Evolutionary conservation across 2,888 invertebrate species (phyloP), one percentile per base, ranked within the genome.

Genomic region (Caenorhabditis japonica): DNA sequence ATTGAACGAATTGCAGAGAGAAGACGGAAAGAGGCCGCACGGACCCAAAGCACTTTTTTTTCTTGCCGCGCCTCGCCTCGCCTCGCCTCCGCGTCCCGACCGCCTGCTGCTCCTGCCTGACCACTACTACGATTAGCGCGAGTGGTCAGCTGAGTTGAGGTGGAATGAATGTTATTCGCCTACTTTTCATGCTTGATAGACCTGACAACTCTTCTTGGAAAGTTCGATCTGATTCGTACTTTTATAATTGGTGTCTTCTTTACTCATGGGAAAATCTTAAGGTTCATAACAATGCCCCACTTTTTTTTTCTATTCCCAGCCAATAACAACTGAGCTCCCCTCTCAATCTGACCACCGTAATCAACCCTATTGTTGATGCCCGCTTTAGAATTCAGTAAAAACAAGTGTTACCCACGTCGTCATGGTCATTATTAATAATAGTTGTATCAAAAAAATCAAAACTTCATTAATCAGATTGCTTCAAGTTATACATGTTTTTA

Each of bases 111-210:
- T n/a, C n/a, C n/a, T n/a, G n/a, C n/a, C n/a, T 68, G 44, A 58
- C 59, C 68, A 68, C 44, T 59, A 68, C 68, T 59, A 53, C 68
- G 53, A 58, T 68, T 68, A 58, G 39, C n/a, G 27, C 44, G 51
- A 58, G 59, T 68, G 59, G 68, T 68, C 66, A 66, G 66, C 66
- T 66, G 66, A 56, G 66, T 36, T 66, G 66, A 66, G 66, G 66
- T 66, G 66, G 66, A 66, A 66, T 56, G 56, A 56, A 66, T 51
- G 56, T 49, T 64, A 64, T 64, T 64, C 56, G 56, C 43, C 34
- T 36, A 36, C 33, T 66, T 62, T 56, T 56, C 49, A 58, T 66
- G 56, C 66, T 49, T 51, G 33, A 56, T 27, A 41, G 51, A 38
- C 30, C 51, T 17, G 17, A 44, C 30, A 49, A 34, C 23, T 59